phyloP scores from a whole-genome alignment of 2,113 vertebrate species.

The Dasyornis broadbenti region DNA sequence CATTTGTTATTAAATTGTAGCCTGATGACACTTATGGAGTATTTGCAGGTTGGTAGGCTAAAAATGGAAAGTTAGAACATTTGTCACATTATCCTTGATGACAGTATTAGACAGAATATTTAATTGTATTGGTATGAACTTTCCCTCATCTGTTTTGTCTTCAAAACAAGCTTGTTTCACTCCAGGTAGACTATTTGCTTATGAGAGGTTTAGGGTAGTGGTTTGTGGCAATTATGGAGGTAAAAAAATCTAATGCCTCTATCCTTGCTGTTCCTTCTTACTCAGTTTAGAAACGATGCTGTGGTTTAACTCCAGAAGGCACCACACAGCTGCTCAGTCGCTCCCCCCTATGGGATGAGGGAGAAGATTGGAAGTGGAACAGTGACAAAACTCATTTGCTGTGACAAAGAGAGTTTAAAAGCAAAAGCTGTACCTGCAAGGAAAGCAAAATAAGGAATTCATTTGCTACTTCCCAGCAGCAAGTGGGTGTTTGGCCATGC shows the following conservation, averaged over 20 bases:
- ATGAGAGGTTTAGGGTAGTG: not conserved
- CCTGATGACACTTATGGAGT: fast-evolving
- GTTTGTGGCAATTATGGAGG: not conserved
- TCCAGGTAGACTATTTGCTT: not conserved
- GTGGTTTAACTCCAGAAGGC: not conserved
- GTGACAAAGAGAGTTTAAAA: not conserved
- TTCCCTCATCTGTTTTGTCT: not conserved
- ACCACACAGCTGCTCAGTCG: fast-evolving
- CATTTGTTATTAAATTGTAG: not conserved
- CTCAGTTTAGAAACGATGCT: not conserved
- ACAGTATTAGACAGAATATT: not conserved
- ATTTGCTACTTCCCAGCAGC: fast-evolving
- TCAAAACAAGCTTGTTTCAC: not conserved
- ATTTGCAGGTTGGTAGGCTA: not conserved
- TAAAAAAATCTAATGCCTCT: not conserved
- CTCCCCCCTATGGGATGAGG: fast-evolving
- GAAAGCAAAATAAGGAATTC: not conserved
- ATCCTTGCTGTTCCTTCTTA: not conserved
- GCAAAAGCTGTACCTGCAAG: fast-evolving
- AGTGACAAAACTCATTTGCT: not conserved
- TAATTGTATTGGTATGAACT: fast-evolving
- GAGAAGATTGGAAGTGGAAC: not conserved
- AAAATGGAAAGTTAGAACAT: not conserved
- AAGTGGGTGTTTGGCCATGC: not conserved
- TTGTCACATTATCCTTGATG: not conserved